These are phyloP conservation scores for Xenops minutus DNA, from an alignment of 2,797 vertebrate genomes.

Conservation along the genomic window DNA sequence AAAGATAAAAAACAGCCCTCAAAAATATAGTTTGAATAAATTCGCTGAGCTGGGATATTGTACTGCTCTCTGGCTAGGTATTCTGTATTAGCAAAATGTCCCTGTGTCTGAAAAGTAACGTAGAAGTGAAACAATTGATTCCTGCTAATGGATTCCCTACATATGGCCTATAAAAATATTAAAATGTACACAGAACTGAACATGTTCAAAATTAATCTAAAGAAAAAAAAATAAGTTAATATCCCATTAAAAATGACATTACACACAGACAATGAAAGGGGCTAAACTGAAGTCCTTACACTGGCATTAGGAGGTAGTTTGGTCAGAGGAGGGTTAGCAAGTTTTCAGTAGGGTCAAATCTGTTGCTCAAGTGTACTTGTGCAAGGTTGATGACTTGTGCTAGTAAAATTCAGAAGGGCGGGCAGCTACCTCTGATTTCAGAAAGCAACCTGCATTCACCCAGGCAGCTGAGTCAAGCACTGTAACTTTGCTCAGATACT, in stretches of 20 bases:
- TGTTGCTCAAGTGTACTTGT: not conserved
- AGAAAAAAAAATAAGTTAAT: not conserved
- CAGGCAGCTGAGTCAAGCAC: not conserved
- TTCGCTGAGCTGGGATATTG: not conserved
- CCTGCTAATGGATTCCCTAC: not conserved
- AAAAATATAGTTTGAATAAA: not conserved
- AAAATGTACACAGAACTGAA: not conserved
- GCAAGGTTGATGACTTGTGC: not conserved
- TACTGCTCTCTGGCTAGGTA: not conserved
- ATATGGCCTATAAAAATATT: not conserved
- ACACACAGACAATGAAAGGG: not conserved
- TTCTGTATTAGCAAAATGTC: not conserved
- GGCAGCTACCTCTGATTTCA: not conserved
- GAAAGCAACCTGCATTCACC: not conserved
- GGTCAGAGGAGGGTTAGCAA: not conserved
- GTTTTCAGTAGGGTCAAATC: not conserved
- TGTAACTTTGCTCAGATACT: not conserved
- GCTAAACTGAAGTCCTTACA: not conserved
- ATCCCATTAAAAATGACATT: not conserved
- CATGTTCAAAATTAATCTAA: not conserved
- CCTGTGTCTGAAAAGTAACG: not conserved
- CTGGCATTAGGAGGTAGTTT: not conserved
- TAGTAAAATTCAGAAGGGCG: not conserved
- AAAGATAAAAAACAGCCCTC: not conserved
- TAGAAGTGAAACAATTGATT: not conserved